A percentile compares a stretch with the other conserved stretches of the same genome.
These are phyloP conservation scores for Holcopasites calliopsidis DNA, from an alignment of 1,140 invertebrate genomes.

Conservation along the genomic window DNA sequence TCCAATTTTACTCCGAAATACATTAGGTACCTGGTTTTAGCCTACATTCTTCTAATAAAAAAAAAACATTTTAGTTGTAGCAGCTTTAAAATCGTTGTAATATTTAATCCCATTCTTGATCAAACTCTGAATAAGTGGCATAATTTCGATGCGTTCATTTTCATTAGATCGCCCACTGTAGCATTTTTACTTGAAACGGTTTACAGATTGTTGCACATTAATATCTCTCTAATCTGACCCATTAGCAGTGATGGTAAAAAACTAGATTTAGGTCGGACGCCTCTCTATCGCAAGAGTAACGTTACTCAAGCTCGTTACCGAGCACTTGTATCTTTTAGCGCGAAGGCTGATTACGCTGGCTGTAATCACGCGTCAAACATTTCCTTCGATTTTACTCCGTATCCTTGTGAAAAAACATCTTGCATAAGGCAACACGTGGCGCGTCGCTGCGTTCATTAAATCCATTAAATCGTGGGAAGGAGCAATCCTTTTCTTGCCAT, in stretches of 20 bases:
- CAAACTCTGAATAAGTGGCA: no score
- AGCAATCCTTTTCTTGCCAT: no score
- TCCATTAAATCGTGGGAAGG: background rate
- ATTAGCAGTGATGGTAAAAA: background rate
- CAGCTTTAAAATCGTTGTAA: no score
- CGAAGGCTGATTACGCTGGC: background rate
- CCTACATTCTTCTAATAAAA: no score
- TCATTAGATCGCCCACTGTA: no score
- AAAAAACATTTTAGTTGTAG: no score
- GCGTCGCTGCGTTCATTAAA: background rate
- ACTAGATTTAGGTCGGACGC: conserved; percentile 8
- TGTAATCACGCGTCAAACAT: background rate
- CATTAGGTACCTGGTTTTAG: no score
- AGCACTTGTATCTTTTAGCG: background rate
- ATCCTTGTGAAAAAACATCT: background rate
- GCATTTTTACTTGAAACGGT: no score
- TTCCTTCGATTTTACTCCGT: background rate
- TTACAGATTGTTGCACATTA: no score
- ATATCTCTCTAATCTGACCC: background rate
- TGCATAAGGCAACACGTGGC: background rate
- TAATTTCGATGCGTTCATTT: no score
- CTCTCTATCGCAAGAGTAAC: background rate
- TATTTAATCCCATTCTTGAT: no score
- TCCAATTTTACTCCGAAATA: no score
- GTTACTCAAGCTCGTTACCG: conserved; percentile 4